Evolutionary conservation across 2,113 vertebrate genomes (phyloP).

Genomic region (Bucco capensis): DNA sequence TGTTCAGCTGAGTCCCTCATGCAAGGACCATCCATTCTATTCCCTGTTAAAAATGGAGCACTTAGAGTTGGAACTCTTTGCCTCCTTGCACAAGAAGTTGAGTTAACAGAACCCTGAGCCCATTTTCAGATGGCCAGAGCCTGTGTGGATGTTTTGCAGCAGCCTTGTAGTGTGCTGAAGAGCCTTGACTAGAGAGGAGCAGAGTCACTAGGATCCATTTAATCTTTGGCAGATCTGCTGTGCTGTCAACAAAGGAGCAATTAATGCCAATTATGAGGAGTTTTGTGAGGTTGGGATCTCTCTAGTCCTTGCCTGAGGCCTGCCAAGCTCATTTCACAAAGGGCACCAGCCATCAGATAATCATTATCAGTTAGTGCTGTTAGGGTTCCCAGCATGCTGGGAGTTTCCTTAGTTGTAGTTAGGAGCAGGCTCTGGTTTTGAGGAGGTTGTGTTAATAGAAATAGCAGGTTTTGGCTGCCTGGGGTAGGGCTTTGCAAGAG

Average conservation of each 20-base stretch:
- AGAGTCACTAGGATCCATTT: background rate
- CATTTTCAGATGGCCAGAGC: background rate
- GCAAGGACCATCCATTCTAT: background rate
- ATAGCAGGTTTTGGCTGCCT: background rate
- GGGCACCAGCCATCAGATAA: background rate
- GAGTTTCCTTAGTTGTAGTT: background rate
- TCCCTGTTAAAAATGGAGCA: background rate
- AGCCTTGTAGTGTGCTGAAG: background rate
- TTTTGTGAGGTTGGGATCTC: conserved; percentile 33
- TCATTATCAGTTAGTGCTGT: background rate
- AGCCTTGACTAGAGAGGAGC: background rate
- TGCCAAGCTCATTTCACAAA: background rate
- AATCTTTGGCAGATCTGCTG: conserved; percentile 12
- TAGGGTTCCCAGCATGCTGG: background rate
- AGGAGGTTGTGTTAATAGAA: background rate
- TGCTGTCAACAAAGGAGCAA: conserved; percentile 30
- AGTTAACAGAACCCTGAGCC: background rate
- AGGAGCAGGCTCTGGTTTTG: background rate
- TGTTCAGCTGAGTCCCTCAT: background rate
- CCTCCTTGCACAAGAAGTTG: background rate
- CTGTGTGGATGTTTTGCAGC: background rate
- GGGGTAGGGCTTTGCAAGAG: background rate
- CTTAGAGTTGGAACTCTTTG: background rate
- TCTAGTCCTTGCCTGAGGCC: conserved; percentile 28
- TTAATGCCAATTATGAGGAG: conserved; percentile 48